phyloP scores from a whole-genome alignment of 2,113 vertebrate genomes.

The Clinocottus analis region DNA sequence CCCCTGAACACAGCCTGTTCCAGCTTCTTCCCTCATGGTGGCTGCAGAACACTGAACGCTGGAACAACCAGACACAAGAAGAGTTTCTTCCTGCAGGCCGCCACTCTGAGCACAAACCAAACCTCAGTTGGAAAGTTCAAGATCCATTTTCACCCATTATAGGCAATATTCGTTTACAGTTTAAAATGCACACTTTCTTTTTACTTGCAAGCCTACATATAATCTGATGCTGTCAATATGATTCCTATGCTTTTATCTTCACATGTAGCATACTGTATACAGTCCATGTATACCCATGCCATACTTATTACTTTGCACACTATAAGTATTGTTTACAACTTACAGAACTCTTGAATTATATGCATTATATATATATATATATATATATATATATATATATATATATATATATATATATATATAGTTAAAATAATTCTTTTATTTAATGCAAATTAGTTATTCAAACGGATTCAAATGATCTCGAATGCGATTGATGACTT shows the following conservation, averaged over 20 bases:
- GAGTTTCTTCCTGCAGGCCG: background rate
- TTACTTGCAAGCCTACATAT: background rate
- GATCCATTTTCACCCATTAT: background rate
- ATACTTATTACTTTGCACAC: background rate
- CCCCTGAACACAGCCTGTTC: background rate
- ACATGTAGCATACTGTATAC: background rate
- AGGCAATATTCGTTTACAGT: background rate
- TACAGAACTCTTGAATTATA: too few relatives aligned
- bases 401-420: background rate
- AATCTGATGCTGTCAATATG: background rate
- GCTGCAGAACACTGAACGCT: background rate
- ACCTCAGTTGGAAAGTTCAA: background rate
- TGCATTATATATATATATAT: too few relatives aligned
- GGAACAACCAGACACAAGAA: too few relatives aligned
- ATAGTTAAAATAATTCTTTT: background rate
- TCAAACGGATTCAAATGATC: background rate
- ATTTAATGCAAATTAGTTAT: background rate
- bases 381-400: background rate
- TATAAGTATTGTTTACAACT: too few relatives aligned
- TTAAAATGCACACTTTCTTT: background rate
- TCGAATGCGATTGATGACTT: background rate
- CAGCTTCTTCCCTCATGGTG: background rate
- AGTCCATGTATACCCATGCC: background rate
- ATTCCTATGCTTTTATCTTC: background rate
- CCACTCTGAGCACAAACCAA: too few relatives aligned